Base-by-base conservation (phyloP, 2,797 vertebrate genomes). In the Pyrocephalus nanus region DNA sequence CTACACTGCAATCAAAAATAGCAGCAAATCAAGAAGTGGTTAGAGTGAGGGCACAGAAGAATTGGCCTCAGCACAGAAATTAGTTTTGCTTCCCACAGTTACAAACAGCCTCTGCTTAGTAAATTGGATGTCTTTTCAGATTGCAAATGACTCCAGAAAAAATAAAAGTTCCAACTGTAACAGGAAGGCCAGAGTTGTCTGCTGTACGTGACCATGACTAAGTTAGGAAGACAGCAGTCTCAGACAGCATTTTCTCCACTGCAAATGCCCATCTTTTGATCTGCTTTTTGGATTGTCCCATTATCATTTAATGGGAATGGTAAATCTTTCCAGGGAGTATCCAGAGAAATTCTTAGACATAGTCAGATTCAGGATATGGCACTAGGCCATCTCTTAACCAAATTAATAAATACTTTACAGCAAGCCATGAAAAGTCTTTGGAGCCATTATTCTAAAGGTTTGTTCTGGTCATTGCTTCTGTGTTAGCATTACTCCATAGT, bases 341-440 rank as follows among this genome's bases (percentile, higher is more conserved):
- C 54, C 69, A 75, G 51, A 76, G 43, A 64, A 90, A 80, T 67
- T 93, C 57, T 91, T 72, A 74, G 72, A 75, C 38, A 54, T 30
- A 86, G 73, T 77, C 58, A 86, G 43, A 91, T 84, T 71, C 71
- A 92, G 86, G 55, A 74, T 86, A 79, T 90, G 95, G 93, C 88
- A 73, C 29, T 47, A 86, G 51, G 80, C 90, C 77, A 86, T 78
- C 51, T 81, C 66, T 90, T 91, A 88, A 81, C 48, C 50, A 96
- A 95, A 96, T 95, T 93, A 93, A 88, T 92, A 94, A 84, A 82
- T 79, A 90, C 53, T 82, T 92, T 78, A 86, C n/a, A 71, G 47
- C n/a, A 90, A 93, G 57, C 27, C 26, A 86, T 71, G 86, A 61
- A 86, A 91, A 92, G 54, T 69, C 60, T 85, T 87, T 94, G 67